Conservation (phyloP, 2,888 invertebrate genomes). For the Cylindroiulus punctatus region DNA sequence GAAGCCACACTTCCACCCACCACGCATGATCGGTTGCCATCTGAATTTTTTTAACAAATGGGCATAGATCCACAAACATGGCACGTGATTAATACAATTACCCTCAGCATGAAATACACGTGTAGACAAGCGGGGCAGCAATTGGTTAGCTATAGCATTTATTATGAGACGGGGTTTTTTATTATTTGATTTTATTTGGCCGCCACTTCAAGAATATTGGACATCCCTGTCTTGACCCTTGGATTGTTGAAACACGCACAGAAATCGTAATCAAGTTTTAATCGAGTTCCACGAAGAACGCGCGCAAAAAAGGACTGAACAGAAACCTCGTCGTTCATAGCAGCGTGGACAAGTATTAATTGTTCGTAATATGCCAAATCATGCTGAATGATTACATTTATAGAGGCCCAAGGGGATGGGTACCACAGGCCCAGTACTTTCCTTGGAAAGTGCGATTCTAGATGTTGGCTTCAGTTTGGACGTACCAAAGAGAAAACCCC, state of each 20-base stretch:
- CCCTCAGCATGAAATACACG: constrained; percentile 18
- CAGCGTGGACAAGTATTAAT: constrained; percentile 55
- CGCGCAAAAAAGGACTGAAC: constrained; percentile 35
- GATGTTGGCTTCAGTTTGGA: not conserved
- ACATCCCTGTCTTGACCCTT: constrained; percentile 19
- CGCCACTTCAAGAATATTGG: constrained; percentile 44
- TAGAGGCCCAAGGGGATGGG: constrained; percentile 20
- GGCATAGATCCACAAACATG: constrained; percentile 25
- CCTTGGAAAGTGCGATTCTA: constrained; percentile 36
- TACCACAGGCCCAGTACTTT: constrained; percentile 4
- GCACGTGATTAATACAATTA: constrained; percentile 10
- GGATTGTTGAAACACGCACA: constrained; percentile 42
- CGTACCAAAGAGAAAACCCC: not conserved
- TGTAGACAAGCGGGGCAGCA: constrained; percentile 33
- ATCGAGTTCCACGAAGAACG: constrained; percentile 50
- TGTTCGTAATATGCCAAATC: constrained; percentile 57
- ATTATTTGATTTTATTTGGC: not conserved
- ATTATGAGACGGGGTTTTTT: not conserved
- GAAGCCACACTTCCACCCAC: not conserved
- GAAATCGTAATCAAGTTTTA: constrained; percentile 53
- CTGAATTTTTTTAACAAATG: not conserved
- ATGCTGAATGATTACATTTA: constrained; percentile 55
- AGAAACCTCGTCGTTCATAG: constrained; percentile 39
- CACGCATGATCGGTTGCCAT: constrained; percentile 28
- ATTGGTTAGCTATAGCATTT: constrained; percentile 6